Conservation (phyloP, 2,797 vertebrate species). For the Lophius americanus region DNA sequence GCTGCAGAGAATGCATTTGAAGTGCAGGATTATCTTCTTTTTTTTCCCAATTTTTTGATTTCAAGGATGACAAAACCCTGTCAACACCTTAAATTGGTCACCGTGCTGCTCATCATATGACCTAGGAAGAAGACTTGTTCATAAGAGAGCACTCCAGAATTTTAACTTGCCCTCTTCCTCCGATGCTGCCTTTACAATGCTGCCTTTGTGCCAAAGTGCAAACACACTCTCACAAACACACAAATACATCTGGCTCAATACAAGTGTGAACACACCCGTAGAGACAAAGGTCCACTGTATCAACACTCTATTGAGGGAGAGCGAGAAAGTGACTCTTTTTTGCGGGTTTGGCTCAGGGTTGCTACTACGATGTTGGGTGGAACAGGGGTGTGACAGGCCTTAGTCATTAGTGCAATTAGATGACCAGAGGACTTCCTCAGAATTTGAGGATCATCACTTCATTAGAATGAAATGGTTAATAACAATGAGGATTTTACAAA, state of each 20-base stretch:
- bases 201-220: slow-evolving; percentile 67
- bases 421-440: neutral
- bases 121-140: slow-evolving; percentile 45
- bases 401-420: slow-evolving; percentile 5
- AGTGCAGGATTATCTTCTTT: neutral
- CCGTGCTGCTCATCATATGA: slow-evolving; percentile 74
- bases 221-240: slow-evolving; percentile 46
- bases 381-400: slow-evolving; percentile 15
- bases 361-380: slow-evolving; percentile 27
- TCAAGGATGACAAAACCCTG: neutral
- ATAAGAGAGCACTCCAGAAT: slow-evolving; percentile 72
- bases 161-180: slow-evolving; percentile 47
- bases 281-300: slow-evolving; percentile 73
- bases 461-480: neutral
- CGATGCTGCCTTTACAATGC: slow-evolving; percentile 65
- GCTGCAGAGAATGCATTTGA: neutral
- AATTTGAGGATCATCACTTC: neutral
- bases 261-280: slow-evolving; percentile 45
- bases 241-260: slow-evolving; percentile 47
- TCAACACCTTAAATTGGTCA: slow-evolving; percentile 1
- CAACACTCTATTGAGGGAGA: slow-evolving; percentile 69
- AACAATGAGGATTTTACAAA: neutral
- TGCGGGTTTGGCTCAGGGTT: slow-evolving; percentile 44
- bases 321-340: slow-evolving; percentile 59
- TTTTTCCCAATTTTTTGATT: no score